Conservation (phyloP, 2,113 vertebrate genomes). For the Phyllopteryx taeniolatus region DNA sequence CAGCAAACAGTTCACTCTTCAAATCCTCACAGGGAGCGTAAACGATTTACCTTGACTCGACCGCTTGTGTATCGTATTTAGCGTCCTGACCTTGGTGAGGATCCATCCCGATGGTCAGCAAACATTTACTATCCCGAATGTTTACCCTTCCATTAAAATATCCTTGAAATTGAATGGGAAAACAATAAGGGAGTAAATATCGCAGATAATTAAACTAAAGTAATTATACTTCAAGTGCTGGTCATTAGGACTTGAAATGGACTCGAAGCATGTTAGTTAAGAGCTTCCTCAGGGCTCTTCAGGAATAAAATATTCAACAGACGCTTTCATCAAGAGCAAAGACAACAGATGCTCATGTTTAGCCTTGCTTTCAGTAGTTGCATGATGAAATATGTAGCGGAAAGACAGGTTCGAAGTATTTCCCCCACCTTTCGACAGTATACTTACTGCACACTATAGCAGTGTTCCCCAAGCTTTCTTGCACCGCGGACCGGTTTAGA, state of each 20-base stretch:
- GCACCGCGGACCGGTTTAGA: too few relatives aligned
- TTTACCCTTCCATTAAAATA: neutral
- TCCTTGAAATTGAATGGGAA: neutral
- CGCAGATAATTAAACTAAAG: neutral
- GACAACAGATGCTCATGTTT: conserved; percentile 20
- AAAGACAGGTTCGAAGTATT: neutral
- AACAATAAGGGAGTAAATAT: neutral
- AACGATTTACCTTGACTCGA: conserved; percentile 23
- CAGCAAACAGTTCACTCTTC: conserved; percentile 2
- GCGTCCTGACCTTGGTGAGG: neutral
- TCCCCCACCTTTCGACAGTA: conserved; percentile 9
- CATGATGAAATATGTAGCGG: too few relatives aligned
- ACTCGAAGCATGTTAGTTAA: neutral
- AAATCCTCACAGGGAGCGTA: neutral
- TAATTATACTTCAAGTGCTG: neutral
- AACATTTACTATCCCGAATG: neutral
- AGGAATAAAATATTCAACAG: neutral
- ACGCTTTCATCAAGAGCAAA: too few relatives aligned
- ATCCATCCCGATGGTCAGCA: neutral
- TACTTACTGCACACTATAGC: too few relatives aligned
- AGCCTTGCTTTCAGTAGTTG: conserved; percentile 5
- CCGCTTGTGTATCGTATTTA: conserved; percentile 31
- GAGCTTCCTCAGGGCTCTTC: neutral
- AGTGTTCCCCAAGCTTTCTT: too few relatives aligned
- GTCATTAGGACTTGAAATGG: neutral